phyloP scores from a whole-genome alignment of 2,797 vertebrate genomes.

The Crenuchus spilurus region DNA sequence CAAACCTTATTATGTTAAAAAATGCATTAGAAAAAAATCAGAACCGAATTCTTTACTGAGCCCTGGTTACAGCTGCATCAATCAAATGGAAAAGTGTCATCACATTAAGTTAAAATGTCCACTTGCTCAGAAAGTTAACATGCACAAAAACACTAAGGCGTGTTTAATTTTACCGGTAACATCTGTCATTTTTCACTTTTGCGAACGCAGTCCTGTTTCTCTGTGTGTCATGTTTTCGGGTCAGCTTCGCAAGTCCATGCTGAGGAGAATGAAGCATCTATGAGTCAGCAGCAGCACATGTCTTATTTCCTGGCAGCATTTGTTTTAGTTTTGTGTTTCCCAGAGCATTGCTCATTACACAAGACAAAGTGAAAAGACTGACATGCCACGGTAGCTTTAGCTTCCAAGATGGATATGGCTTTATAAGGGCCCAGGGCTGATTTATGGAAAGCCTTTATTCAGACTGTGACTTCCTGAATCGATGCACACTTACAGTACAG shows the following conservation, averaged over 20 bases:
- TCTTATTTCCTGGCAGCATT: conserved; percentile 44
- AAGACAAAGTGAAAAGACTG: conserved; percentile 55
- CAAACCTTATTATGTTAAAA: too few relatives aligned
- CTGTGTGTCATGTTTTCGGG: conserved; percentile 7
- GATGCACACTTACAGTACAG: conserved; percentile 56
- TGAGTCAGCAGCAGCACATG: conserved; percentile 63
- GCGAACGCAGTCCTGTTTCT: conserved; percentile 17
- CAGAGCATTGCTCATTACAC: conserved; percentile 49
- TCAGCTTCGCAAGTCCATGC: conserved; percentile 14
- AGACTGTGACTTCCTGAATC: conserved; percentile 57
- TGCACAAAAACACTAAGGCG: too few relatives aligned
- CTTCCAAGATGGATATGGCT: conserved; percentile 64
- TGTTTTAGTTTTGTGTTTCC: conserved; percentile 48
- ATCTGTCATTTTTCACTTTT: neutral
- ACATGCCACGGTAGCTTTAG: conserved; percentile 56
- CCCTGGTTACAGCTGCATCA: too few relatives aligned
- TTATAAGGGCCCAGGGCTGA: conserved; percentile 62
- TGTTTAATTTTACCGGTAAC: neutral
- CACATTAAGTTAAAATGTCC: too few relatives aligned
- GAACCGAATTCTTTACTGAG: too few relatives aligned
- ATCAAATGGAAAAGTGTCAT: too few relatives aligned
- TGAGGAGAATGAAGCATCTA: conserved; percentile 41
- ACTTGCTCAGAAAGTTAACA: too few relatives aligned
- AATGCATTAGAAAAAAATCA: too few relatives aligned
- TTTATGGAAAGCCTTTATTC: conserved; percentile 63